Evolutionary conservation across 2,797 vertebrate genomes (phyloP).

Genomic region (Pipistrellus kuhlii): DNA sequence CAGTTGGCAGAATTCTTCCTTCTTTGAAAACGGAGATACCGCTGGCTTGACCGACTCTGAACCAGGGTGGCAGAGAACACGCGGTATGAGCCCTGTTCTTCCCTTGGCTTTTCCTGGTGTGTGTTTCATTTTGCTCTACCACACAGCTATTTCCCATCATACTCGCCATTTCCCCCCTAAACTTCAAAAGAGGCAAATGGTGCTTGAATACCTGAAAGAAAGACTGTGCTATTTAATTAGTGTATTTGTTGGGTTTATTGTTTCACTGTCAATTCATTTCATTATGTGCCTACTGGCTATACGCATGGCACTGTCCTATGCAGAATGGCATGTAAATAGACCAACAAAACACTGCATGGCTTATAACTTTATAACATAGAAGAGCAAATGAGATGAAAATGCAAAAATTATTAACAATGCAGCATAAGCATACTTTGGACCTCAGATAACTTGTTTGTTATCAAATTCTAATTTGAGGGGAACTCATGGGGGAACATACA

Average conservation of each 20-base stretch:
- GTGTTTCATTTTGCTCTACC: not conserved
- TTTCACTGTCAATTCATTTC: slow-evolving; percentile 14
- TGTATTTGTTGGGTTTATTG: not conserved
- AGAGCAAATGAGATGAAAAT: not conserved
- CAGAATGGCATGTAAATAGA: not conserved
- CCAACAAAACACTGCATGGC: not conserved
- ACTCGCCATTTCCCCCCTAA: not conserved
- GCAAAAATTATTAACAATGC: not conserved
- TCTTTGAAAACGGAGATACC: slow-evolving; percentile 8
- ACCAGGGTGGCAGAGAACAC: not conserved
- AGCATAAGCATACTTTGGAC: not conserved
- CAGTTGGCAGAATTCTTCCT: not conserved
- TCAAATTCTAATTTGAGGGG: not conserved
- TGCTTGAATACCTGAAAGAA: not conserved
- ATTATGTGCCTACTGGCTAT: not conserved
- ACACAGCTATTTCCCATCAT: not conserved
- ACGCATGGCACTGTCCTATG: not conserved
- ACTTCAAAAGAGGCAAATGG: not conserved
- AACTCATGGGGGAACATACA: not conserved
- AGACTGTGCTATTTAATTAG: not conserved
- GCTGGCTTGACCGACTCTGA: not conserved
- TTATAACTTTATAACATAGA: not conserved
- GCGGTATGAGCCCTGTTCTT: not conserved
- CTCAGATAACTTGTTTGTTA: not conserved
- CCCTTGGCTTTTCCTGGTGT: not conserved